Evolutionary conservation across 2,113 vertebrate species (phyloP).

Genomic region (Zootoca vivipara): DNA sequence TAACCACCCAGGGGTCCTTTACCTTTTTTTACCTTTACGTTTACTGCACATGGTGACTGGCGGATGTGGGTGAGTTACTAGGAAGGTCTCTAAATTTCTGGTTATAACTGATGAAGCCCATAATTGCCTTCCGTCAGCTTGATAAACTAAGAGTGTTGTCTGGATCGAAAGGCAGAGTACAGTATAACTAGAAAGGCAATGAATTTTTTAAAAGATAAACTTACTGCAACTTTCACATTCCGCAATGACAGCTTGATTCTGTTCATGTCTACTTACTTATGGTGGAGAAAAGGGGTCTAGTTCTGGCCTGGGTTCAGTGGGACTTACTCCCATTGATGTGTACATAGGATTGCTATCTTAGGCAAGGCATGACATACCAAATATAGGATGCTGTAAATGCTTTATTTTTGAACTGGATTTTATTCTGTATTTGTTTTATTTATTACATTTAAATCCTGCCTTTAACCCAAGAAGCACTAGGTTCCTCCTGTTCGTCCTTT

Average conservation of each 20-base stretch:
- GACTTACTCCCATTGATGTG: not conserved
- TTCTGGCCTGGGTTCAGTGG: not conserved
- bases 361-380: not conserved
- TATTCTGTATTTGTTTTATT: not conserved
- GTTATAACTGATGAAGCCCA: not conserved
- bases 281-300: not conserved
- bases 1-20: too few species aligned
- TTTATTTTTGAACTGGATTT: not conserved
- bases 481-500: not conserved
- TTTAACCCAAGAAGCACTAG: not conserved
- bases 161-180: not conserved
- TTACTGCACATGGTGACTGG: not conserved
- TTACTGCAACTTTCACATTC: not conserved
- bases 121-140: not conserved
- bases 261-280: not conserved
- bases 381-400: not conserved
- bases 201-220: not conserved
- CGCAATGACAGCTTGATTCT: not conserved
- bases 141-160: not conserved
- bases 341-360: not conserved
- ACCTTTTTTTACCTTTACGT: too few species aligned
- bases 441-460: not conserved
- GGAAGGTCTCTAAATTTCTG: not conserved
- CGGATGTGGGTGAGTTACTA: not conserved
- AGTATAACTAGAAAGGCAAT: not conserved